Base-by-base conservation (phyloP, 1,140 invertebrate genomes). In the Scylla paramamosain region DNA sequence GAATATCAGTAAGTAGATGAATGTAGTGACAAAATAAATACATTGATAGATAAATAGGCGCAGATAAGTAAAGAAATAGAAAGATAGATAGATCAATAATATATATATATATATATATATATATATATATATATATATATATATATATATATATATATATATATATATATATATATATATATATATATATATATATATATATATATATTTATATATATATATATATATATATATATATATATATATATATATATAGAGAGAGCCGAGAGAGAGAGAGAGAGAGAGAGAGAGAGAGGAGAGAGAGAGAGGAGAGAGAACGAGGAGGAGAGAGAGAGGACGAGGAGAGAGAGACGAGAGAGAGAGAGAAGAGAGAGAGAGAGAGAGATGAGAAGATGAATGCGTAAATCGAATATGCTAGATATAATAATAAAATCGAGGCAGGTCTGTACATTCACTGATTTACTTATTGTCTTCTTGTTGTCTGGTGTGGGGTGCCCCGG, bases 81-180 rank as follows among this genome's bases (percentile, higher is more conserved):
- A 2, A 39, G 39, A 39, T 39, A n/a, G n/a, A n/a, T n/a, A n/a
- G n/a, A n/a, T n/a, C n/a, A n/a, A n/a, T n/a, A n/a, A n/a, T n/a
- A n/a, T n/a, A n/a, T n/a, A n/a, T n/a, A n/a, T n/a, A n/a, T n/a
- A n/a, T n/a, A n/a, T n/a, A n/a, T n/a, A n/a, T n/a, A 14, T n/a
- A 14, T n/a, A 77, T n/a, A 77, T n/a, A 77, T n/a, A 77, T n/a
- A 77, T n/a, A 77, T n/a, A 77, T n/a, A 77, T n/a, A 77, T n/a
- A 77, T n/a, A 77, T n/a, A 12, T 77, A n/a, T 77, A n/a, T 77
- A 77, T n/a, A 14, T n/a, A 14, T 14, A 14, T 77, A n/a, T n/a
- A n/a, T n/a, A n/a, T n/a, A n/a, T n/a, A n/a, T n/a, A n/a, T n/a
- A n/a, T n/a, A n/a, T 77, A n/a, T 77, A n/a, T 77, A n/a, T 16